Evolutionary conservation across 2,888 invertebrate species (phyloP).

Genomic region (Lymantria monacha): DNA sequence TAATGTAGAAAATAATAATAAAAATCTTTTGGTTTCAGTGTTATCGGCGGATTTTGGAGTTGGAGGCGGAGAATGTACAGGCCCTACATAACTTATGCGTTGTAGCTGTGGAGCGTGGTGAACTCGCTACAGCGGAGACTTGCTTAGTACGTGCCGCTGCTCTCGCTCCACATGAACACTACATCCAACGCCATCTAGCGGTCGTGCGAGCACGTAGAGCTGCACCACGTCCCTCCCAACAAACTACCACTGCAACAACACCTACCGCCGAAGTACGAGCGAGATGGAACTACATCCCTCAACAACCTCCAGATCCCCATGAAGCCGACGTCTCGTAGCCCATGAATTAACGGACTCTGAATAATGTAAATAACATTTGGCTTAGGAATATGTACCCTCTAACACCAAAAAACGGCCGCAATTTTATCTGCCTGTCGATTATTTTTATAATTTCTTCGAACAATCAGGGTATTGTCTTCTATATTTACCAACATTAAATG

Average conservation of each 20-base stretch:
- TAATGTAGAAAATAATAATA: no score
- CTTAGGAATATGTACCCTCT: constrained; percentile 27
- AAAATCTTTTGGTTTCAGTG: constrained; percentile 82
- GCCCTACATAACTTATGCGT: constrained; percentile 98
- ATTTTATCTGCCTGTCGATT: constrained; percentile 35
- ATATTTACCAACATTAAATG: constrained; percentile 9
- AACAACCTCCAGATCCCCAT: constrained; percentile 74
- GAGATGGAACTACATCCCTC: constrained; percentile 78
- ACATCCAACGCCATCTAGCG: constrained; percentile 93
- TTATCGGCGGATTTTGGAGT: constrained; percentile 92
- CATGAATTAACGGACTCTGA: constrained; percentile 18
- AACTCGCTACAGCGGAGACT: constrained; percentile 90
- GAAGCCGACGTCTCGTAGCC: constrained; percentile 67
- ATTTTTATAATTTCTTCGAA: constrained; percentile 34
- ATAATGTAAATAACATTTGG: constrained; percentile 30
- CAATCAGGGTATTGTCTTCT: constrained; percentile 46
- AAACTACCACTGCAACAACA: constrained; percentile 32
- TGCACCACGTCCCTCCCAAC: constrained; percentile 23
- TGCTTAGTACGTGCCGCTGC: constrained; percentile 91
- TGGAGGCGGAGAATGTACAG: constrained; percentile 96
- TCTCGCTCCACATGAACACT: constrained; percentile 94
- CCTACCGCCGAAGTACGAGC: constrained; percentile 61
- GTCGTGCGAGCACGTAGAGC: constrained; percentile 87
- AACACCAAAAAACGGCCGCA: constrained; percentile 36
- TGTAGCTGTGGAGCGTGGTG: constrained; percentile 95